Evolutionary conservation across 2,113 vertebrate species (phyloP).

Genomic region (Gobio gobio): DNA sequence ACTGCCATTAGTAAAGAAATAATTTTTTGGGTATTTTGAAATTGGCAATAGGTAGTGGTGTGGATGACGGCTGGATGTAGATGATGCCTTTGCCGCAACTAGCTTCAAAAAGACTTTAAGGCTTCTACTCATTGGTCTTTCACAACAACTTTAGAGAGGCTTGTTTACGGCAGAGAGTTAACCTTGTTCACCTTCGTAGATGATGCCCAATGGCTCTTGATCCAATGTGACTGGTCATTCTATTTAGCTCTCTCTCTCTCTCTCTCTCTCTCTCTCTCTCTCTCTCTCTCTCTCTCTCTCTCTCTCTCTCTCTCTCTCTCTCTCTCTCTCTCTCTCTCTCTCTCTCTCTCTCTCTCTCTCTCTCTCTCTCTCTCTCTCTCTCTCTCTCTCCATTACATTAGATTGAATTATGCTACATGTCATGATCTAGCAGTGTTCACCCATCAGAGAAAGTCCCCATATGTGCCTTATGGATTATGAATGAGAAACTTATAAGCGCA

Average conservation of each 20-base stretch:
- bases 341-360: too few species aligned
- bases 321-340: too few species aligned
- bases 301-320: too few species aligned
- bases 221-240: neutral
- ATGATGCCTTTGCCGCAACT: neutral
- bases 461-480: constrained; percentile 11
- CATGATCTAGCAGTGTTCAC: neutral
- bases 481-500: neutral
- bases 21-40: neutral
- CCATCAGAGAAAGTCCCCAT: neutral
- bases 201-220: neutral
- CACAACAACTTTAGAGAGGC: neutral
- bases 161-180: neutral
- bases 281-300: too few species aligned
- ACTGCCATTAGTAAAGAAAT: neutral
- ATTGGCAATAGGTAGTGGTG: neutral
- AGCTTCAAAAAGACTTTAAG: neutral
- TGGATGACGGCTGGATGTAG: neutral
- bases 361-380: neutral
- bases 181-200: neutral
- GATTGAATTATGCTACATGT: constrained; percentile 4
- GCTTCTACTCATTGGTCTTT: neutral
- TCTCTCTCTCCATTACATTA: neutral
- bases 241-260: neutral
- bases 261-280: neutral